These are phyloP conservation scores for Aspidiotus destructor DNA, from an alignment of 2,888 invertebrate species.

Conservation along the genomic window DNA sequence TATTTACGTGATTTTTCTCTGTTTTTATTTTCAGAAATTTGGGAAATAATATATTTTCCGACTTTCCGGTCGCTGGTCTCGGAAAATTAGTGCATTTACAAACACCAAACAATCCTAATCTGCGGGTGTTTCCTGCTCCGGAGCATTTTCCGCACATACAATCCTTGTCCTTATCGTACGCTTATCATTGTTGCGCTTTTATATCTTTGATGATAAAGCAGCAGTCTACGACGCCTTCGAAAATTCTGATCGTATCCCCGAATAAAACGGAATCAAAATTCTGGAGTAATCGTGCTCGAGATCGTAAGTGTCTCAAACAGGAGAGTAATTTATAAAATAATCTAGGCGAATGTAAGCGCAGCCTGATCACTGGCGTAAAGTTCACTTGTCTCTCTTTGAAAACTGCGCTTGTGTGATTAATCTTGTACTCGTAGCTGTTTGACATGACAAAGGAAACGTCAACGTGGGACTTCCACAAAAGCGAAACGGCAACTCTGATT, in stretches of 20 bases:
- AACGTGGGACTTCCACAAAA: no score
- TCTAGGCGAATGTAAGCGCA: no score
- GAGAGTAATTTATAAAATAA: no score
- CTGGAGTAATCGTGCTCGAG: no score
- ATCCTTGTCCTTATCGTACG: slow-evolving; percentile 68
- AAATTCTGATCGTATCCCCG: slow-evolving; percentile 60
- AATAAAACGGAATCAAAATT: slow-evolving; percentile 46
- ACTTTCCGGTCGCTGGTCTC: slow-evolving; percentile 71
- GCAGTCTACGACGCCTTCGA: slow-evolving; percentile 45
- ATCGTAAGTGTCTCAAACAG: no score
- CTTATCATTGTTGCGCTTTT: slow-evolving; percentile 93
- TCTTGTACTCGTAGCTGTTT: no score
- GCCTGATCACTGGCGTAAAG: no score
- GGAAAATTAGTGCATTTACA: slow-evolving; percentile 72
- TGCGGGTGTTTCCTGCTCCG: slow-evolving; percentile 78
- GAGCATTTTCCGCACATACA: slow-evolving; percentile 75
- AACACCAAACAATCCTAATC: slow-evolving; percentile 81
- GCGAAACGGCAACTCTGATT: no score
- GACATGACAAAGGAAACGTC: no score
- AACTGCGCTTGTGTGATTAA: no score
- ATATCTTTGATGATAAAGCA: slow-evolving; percentile 51
- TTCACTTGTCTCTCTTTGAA: no score
- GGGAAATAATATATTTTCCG: slow-evolving; percentile 77
- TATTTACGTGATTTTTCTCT: slow-evolving; percentile 1
- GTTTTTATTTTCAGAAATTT: slow-evolving; percentile 58